phyloP scores from a whole-genome alignment of 2,113 vertebrate species.

The Aphelocoma coerulescens region DNA sequence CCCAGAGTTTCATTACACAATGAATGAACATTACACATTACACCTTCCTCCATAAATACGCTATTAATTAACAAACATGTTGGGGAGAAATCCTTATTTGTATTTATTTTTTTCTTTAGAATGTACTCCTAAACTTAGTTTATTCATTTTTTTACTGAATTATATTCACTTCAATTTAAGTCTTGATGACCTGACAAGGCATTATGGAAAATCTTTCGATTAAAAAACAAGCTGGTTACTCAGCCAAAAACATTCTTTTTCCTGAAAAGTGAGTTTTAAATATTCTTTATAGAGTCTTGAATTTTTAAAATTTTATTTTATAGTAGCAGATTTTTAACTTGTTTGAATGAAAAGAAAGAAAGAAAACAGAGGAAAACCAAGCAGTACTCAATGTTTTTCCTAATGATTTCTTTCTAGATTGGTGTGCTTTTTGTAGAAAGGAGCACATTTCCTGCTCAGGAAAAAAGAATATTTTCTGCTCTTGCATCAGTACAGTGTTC shows the following conservation, averaged over 20 bases:
- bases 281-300: neutral
- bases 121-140: neutral
- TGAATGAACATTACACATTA: too few relatives aligned
- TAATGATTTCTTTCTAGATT: neutral
- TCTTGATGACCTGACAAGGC: neutral
- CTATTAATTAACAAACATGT: neutral
- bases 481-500: slow-evolving; percentile 32
- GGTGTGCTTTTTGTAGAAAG: neutral
- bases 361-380: neutral
- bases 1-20: neutral
- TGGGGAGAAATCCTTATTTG: neutral
- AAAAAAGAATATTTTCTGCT: slow-evolving; percentile 2
- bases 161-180: slow-evolving; percentile 13
- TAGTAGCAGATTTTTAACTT: slow-evolving; percentile 26
- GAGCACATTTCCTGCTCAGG: slow-evolving; percentile 16
- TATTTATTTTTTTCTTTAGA: neutral
- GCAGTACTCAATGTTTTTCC: neutral
- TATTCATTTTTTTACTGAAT: neutral
- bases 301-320: neutral
- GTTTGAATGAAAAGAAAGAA: neutral
- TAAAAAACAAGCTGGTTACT: slow-evolving; percentile 8
- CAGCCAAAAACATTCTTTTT: neutral
- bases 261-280: slow-evolving; percentile 34
- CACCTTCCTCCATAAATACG: neutral
- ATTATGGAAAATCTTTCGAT: slow-evolving; percentile 34